Evolutionary conservation across 2,797 vertebrate species (phyloP), one percentile per base, ranked within the genome.

Genomic region (Arctocebus calabarensis): DNA sequence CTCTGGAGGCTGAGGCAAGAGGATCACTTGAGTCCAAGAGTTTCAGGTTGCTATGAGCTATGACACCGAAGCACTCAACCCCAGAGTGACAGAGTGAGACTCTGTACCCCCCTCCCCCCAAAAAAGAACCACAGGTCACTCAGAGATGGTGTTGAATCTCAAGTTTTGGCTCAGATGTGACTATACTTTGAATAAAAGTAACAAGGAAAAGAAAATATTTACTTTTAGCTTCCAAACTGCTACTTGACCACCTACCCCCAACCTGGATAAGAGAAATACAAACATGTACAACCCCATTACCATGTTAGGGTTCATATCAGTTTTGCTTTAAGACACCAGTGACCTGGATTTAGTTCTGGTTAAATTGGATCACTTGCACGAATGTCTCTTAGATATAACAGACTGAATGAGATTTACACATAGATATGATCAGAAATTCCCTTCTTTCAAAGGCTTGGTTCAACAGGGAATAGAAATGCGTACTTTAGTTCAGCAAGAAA

Each of bases 401-500:
- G 43, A 61, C 13, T 37, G 52, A 84, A 45, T 85, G 81, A 91
- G 84, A 93, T 90, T 88, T 83, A 61, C 12, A 20, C 57, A 29
- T 52, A 95, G 77, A 86, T 1, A 5, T 66, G 90, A 84, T 84
- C 57, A 86, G 77, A 96, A 91, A 84, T 55, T 40, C 29, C 29
- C 29, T 7, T 64, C 43, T 95, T 79, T 79, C 70, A 91, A 93
- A 86, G 77, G 25, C 25, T 79, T 79, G 57, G 43, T 37, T 93
- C 70, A 73, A 91, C 88, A 88, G 45, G 55, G 68, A 91, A 25
- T n/a, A 94, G 81, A 85, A 83, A 93, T 43, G 20, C 17, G 82
- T 81, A 77, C n/a, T 90, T 95, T 90, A 66, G 77, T 86, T 95
- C 91, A 92, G 22, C 22, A 93, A 96, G 82, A 71, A 90, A 97